Base-by-base conservation (phyloP, 2,888 invertebrate genomes). In the Lithodes maja region DNA sequence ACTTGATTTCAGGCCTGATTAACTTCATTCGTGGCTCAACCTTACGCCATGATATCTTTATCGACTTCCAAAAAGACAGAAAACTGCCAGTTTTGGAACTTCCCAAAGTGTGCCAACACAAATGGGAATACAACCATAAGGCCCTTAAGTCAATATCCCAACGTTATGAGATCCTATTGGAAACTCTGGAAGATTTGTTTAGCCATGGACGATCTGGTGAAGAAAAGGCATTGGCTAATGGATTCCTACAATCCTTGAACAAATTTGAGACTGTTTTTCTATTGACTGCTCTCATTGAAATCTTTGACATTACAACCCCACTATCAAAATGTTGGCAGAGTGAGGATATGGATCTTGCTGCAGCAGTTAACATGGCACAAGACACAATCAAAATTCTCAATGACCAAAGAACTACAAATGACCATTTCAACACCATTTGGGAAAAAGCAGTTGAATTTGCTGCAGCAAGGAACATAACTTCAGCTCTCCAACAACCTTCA, bases 141-240 rank as follows among this genome's bases (percentile, higher is more conserved):
- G 55, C 55, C 55, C 55, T 55, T 55, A 55, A 55, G 55, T 55
- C 55, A 55, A 55, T 55, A 55, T 55, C 55, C 55, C 55, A 55
- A 55, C 55, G 55, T 55, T 55, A 55, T 55, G 55, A 55, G 55
- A 74, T 74, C 75, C 75, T 7, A 74, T 74, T 74, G 75, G 75
- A 74, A 74, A 74, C 75, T 74, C 75, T 74, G 75, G 75, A 74
- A 74, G 75, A 74, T n/a, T 74, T 74, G 75, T 74, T n/a, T 74
- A 74, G 17, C 75, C 49, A 33, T 55, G 55, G 55, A 55, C 55
- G 55, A 55, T 55, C 55, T 55, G 55, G 9, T 55, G 55, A 55
- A 55, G 55, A 55, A 55, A 55, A 55, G 55, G 55, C 55, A 3
- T 55, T 55, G 9, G 55, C 55, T 55, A 55, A 55, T 55, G 55